Conservation (phyloP, 2,888 invertebrate species). For the Entomobrya multifasciata region DNA sequence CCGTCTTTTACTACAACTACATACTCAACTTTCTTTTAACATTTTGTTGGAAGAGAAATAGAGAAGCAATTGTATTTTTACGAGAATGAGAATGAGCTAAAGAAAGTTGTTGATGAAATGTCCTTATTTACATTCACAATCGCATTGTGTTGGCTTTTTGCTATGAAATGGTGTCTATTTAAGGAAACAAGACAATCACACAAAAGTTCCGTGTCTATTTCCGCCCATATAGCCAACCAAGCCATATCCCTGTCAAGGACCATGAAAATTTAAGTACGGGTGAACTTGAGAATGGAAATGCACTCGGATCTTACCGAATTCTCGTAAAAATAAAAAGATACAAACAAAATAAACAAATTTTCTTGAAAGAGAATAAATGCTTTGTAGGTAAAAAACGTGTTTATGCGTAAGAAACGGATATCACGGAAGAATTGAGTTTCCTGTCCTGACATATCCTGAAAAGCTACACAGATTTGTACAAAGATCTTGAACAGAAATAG, state of each 20-base stretch:
- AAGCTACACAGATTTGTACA: neutral
- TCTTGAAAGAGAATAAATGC: too few relatives aligned
- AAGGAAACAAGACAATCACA: neutral
- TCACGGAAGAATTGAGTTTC: too few relatives aligned
- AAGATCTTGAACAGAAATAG: neutral
- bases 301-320: neutral
- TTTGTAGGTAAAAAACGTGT: too few relatives aligned
- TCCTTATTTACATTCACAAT: neutral
- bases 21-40: neutral
- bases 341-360: too few relatives aligned
- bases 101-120: too few relatives aligned
- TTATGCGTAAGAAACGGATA: too few relatives aligned
- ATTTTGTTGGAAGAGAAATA: neutral
- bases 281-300: constrained; percentile 16
- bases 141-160: too few relatives aligned
- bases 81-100: neutral
- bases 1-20: neutral
- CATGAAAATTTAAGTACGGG: neutral
- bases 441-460: too few relatives aligned
- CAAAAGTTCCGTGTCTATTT: constrained; percentile 1
- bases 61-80: too few relatives aligned
- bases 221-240: neutral
- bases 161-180: neutral
- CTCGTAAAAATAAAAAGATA: neutral
- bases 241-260: neutral